A percentile compares a stretch with the other conserved stretches of the same genome.
Evolutionary conservation across 2,113 vertebrate species (phyloP).

Genomic region (Tautogolabrus adspersus): DNA sequence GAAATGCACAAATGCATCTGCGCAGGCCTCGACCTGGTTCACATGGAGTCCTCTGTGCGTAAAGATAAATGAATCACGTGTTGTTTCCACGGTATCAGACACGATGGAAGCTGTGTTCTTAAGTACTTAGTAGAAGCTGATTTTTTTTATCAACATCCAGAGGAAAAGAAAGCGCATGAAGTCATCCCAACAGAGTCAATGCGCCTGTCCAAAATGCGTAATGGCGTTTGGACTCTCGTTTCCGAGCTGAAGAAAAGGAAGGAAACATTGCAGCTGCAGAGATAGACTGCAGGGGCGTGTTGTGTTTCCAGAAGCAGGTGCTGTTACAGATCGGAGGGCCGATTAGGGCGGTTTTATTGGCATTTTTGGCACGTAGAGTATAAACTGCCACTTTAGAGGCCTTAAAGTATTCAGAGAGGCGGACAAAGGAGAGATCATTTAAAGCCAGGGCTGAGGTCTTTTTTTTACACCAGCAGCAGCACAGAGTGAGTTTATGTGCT

Average conservation of each 20-base stretch:
- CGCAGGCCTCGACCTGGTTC: too few species aligned
- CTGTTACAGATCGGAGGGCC: conserved; percentile 70
- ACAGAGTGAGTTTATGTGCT: conserved; percentile 41
- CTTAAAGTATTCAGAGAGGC: conserved; percentile 61
- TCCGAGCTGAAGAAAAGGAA: conserved; percentile 61
- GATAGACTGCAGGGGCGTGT: conserved; percentile 68
- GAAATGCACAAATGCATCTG: background rate
- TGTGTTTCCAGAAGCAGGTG: conserved; percentile 78
- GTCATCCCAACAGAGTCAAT: conserved; percentile 39
- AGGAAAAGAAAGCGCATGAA: conserved; percentile 57
- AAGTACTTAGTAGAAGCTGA: background rate
- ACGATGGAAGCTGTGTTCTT: too few species aligned
- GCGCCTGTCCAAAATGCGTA: conserved; percentile 55
- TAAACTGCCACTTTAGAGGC: conserved; percentile 72
- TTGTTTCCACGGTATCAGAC: too few species aligned
- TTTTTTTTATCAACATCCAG: conserved; percentile 33
- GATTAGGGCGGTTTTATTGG: conserved; percentile 79
- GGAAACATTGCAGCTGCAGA: conserved; percentile 65
- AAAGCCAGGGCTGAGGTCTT: conserved; percentile 51
- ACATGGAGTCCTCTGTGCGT: too few species aligned
- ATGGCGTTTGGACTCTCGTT: conserved; percentile 54
- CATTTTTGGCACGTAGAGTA: conserved; percentile 78
- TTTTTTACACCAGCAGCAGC: conserved; percentile 16
- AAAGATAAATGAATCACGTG: too few species aligned
- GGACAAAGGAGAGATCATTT: conserved; percentile 56